Conservation (phyloP, 1,140 invertebrate species). For the Heliconius himera region DNA sequence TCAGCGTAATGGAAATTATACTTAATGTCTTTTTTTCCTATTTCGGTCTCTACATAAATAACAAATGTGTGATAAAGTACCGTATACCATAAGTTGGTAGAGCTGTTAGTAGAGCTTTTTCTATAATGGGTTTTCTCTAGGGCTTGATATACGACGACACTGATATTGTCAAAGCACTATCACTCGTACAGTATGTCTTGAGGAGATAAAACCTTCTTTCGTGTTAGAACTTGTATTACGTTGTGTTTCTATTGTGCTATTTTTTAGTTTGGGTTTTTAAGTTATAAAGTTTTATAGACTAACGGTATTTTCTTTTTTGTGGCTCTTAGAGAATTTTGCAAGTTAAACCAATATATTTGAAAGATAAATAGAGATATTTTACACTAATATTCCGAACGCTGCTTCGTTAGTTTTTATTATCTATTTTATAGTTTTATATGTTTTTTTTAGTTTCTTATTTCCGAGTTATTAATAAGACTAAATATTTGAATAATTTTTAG, state of each 20-base stretch:
- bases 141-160: slow-evolving; percentile 19
- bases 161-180: not conserved
- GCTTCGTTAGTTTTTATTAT: too few species aligned
- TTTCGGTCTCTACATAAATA: slow-evolving; percentile 19
- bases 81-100: not conserved
- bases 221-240: not conserved
- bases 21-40: slow-evolving; percentile 2
- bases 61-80: slow-evolving; percentile 26
- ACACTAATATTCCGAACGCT: too few species aligned
- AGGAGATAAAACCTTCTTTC: not conserved
- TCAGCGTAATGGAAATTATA: slow-evolving; percentile 1
- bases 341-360: too few species aligned
- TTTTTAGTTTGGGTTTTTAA: too few species aligned
- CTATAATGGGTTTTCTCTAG: slow-evolving; percentile 19
- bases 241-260: not conserved
- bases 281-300: too few species aligned
- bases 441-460: too few species aligned
- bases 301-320: too few species aligned
- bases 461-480: too few species aligned
- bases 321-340: too few species aligned
- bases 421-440: too few species aligned
- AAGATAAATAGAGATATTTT: too few species aligned
- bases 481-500: too few species aligned
- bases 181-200: not conserved
- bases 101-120: slow-evolving; percentile 16